phyloP scores from a whole-genome alignment of 2,797 vertebrate genomes.

The Glyptemys insculpta region DNA sequence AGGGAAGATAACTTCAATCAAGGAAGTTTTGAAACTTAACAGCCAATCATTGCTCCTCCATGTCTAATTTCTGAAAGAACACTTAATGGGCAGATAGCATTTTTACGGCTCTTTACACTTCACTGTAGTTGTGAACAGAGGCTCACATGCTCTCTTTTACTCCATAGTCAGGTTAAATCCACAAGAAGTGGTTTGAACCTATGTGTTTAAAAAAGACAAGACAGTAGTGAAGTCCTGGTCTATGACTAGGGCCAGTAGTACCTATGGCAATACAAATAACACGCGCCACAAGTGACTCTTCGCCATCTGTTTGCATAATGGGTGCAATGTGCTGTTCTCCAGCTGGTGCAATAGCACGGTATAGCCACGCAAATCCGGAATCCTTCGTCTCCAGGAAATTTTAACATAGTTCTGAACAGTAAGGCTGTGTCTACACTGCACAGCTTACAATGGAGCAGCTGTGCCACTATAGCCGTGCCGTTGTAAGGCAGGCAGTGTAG shows the following conservation, averaged over 20 bases:
- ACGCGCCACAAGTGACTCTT: not conserved
- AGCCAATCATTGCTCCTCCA: conserved; percentile 74
- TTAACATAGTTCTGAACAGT: not conserved
- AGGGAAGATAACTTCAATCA: not conserved
- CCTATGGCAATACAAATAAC: not conserved
- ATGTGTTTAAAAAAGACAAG: not conserved
- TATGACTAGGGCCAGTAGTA: not conserved
- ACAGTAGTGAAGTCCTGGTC: not conserved
- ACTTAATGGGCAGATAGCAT: conserved; percentile 75
- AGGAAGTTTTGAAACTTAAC: conserved; percentile 66
- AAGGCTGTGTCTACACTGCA: not conserved
- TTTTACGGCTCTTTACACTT: conserved; percentile 70
- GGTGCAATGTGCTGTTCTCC: not conserved
- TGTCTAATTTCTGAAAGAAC: conserved; percentile 73
- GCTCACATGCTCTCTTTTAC: conserved; percentile 59
- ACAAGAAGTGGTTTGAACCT: conserved; percentile 50
- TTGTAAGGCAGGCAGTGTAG: too few species aligned
- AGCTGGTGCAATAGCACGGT: not conserved
- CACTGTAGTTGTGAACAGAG: conserved; percentile 69
- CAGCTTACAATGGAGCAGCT: too few species aligned
- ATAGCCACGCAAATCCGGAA: not conserved
- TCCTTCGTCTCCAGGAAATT: not conserved
- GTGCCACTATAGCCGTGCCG: too few species aligned
- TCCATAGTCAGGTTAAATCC: conserved; percentile 33
- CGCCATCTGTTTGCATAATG: not conserved